Percentiles rank a stretch among this genome's conserved stretches.
phyloP scores from a whole-genome alignment of 2,888 invertebrate genomes.

The Plagiodera versicolora region DNA sequence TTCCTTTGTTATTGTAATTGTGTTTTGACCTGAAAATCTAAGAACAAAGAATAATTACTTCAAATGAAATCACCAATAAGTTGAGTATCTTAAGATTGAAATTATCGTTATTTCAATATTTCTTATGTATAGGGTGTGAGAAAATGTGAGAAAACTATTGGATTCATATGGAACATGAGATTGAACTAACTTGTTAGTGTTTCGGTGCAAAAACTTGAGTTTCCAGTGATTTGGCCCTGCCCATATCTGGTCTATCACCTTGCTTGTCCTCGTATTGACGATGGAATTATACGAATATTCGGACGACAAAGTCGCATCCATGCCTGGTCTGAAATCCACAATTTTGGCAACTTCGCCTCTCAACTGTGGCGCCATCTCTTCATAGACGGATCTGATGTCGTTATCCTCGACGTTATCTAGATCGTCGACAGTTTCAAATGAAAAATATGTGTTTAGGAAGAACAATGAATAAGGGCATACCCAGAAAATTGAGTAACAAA shows the following conservation, averaged over 20 bases:
- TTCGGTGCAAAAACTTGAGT: constrained; percentile 56
- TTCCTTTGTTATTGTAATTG: constrained; percentile 29
- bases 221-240: constrained; percentile 86
- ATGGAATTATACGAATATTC: constrained; percentile 73
- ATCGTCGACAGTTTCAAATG: too few relatives aligned
- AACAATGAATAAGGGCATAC: too few relatives aligned
- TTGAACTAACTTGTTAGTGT: neutral
- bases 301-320: constrained; percentile 55
- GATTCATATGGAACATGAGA: too few relatives aligned
- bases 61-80: too few relatives aligned
- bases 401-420: constrained; percentile 16
- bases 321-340: constrained; percentile 32
- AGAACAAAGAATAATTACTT: neutral
- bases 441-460: too few relatives aligned
- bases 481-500: too few relatives aligned
- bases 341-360: constrained; percentile 16
- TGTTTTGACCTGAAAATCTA: constrained; percentile 17
- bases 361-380: constrained; percentile 10
- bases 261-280: constrained; percentile 49
- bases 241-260: constrained; percentile 60
- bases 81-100: too few relatives aligned
- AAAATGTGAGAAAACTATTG: too few relatives aligned
- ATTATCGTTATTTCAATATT: too few relatives aligned
- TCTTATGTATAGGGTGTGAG: too few relatives aligned
- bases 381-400: constrained; percentile 14